Evolutionary conservation across 2,888 invertebrate species (phyloP), one percentile per base, ranked within the genome.

Genomic region (Liodrosophila aerea): DNA sequence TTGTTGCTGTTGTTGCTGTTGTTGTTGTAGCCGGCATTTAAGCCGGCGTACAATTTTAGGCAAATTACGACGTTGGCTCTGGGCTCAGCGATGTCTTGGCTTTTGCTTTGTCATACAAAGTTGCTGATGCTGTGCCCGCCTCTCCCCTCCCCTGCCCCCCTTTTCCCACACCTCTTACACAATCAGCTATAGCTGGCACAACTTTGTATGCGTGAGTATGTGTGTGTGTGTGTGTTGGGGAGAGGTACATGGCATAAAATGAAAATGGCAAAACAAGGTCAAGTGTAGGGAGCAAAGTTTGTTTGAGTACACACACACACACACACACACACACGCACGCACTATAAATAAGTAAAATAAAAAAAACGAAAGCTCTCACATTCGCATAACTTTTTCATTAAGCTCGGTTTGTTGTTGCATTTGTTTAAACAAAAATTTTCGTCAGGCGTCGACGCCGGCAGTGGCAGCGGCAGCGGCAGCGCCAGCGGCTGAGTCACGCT

Each of bases 201-300:
- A 40, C 49, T 49, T 15, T 46, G 18, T 36, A 33, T 43, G 53
- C 37, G 31, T 16, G 18, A 52, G 45, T 39, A 44, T 39, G 52
- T 62, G 39, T 60, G 12, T 47, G 37, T 37, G 27, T 40, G 29
- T 50, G 18, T 47, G 33, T 43, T 34, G 27, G 34, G 43, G 33
- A 43, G 59, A 52, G 45, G 52, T 61, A 56, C 51, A 63, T 64
- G 83, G 60, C 64, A 70, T 60, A 76, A 76, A 76, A 81, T 76
- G 76, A 76, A 81, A 78, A 80, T 80, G 78, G 71, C 81, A 81
- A 80, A 84, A 80, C 80, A 80, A 80, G 84, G 84, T 84, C 84
- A 80, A 80, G 81, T 80, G 84, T 84, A 80, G 81, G 81, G 78
- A 83, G 84, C 84, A 80, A 80, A 81, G 84, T 78, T 80, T 78